A percentile compares a stretch with the other conserved stretches of the same genome.
Evolutionary conservation across 1,140 invertebrate genomes (phyloP).

Genomic region (Solenopsis invicta): DNA sequence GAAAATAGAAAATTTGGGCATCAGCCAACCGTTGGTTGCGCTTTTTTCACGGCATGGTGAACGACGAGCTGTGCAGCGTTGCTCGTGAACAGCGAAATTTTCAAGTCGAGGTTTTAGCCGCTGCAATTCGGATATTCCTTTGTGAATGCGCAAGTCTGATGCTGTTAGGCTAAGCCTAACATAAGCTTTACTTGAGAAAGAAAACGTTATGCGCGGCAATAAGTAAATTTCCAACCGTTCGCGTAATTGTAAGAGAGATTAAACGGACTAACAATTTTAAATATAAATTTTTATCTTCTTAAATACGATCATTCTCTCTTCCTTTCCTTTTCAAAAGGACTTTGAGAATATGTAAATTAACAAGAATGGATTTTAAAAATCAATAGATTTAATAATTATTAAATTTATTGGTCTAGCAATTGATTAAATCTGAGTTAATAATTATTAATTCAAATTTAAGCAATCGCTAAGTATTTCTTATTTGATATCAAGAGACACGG

Average conservation of each 20-base stretch:
- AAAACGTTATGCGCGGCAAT: neutral
- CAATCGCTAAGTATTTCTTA: too few relatives aligned
- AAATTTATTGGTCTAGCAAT: too few relatives aligned
- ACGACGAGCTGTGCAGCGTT: neutral
- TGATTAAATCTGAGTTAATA: too few relatives aligned
- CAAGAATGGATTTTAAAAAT: neutral
- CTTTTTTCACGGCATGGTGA: constrained; percentile 4
- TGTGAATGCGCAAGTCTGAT: constrained; percentile 14
- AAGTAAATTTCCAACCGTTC: neutral
- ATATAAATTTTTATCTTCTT: neutral
- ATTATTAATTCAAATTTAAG: too few relatives aligned
- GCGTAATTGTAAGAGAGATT: neutral
- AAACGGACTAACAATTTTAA: neutral
- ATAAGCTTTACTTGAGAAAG: neutral
- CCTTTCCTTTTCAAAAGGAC: neutral
- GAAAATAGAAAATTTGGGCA: neutral
- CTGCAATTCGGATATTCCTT: constrained; percentile 41
- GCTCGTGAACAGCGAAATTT: constrained; percentile 49
- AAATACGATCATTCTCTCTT: too few relatives aligned
- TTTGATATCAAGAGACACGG: too few relatives aligned
- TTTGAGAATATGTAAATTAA: neutral
- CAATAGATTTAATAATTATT: neutral
- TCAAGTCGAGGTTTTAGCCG: neutral
- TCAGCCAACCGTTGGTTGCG: constrained; percentile 14
- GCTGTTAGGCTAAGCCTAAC: neutral